Evolutionary conservation across 2,113 vertebrate species (phyloP), one percentile per base, ranked within the genome.

Genomic region (Myotis yumanensis): DNA sequence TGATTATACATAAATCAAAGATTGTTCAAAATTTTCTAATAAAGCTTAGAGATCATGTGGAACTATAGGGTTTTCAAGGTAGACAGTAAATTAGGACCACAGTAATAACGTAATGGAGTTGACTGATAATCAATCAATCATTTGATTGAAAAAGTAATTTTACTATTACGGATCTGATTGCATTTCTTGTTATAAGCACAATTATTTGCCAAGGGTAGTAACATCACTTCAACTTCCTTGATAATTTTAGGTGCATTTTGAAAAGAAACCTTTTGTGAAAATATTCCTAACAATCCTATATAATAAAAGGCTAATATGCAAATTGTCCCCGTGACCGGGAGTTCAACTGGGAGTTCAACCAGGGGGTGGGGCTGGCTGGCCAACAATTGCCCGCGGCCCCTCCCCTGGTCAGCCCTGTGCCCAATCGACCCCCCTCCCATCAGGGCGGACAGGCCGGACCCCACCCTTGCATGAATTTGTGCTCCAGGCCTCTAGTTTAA

Each of bases 211-310:
- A 20, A 28, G 43, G 18, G 0, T 52, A 76, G 89, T 62, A 43
- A 6, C 16, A 54, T 32, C 14, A 69, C 8, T 28, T 88, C 57
- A 51, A 23, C 18, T 72, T 62, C 12, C 54, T 15, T 82, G 35
- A 93, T 71, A 90, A 93, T 94, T 59, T 3, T 37, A 86, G 18
- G 0, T n/a, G 9, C 4, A 59, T 64, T 69, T 71, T 69, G 6
- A 88, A 93, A 93, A 81, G 8, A 94, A 81, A 64, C 0, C 3
- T 66, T 73, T 86, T 28, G 69, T 85, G 17, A 85, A 92, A 73
- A 77, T 82, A 62, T 77, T 57, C 17, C 43, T 89, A 89, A 83
- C 23, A 62, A 89, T 25, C 25, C 25, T 28, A 62, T 62, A 62
- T 62, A 62, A 62, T 62, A 62, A 62, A 62, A 62, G 25, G 59